Evolutionary conservation across 2,888 invertebrate genomes (phyloP).

Genomic region (Corythucha ciliata): DNA sequence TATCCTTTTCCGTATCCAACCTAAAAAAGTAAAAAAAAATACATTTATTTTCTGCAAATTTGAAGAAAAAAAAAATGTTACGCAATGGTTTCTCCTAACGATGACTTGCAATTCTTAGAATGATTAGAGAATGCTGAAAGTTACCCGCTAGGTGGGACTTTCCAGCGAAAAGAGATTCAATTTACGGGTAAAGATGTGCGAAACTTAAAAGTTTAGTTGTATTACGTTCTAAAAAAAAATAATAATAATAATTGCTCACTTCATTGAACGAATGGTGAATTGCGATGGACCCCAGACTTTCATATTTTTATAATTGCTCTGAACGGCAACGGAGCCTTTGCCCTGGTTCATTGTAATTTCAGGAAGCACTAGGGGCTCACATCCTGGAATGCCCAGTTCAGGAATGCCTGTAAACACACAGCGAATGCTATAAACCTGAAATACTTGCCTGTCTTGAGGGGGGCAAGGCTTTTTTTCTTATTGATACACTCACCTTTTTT

Average conservation of each 20-base stretch:
- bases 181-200: too few relatives aligned
- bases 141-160: too few relatives aligned
- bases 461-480: not conserved
- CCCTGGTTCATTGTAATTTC: conserved; percentile 59
- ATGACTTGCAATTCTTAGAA: too few relatives aligned
- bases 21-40: conserved; percentile 21
- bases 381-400: conserved; percentile 56
- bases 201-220: not conserved
- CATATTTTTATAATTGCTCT: conserved; percentile 56
- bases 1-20: conserved; percentile 25
- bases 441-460: not conserved
- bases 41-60: not conserved
- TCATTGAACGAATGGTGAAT: conserved; percentile 55
- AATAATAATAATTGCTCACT: conserved; percentile 46
- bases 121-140: too few relatives aligned
- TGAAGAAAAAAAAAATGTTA: too few relatives aligned
- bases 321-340: conserved; percentile 57
- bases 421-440: not conserved
- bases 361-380: conserved; percentile 61
- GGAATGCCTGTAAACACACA: conserved; percentile 46
- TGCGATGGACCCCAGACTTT: conserved; percentile 54
- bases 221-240: not conserved
- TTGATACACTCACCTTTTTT: conserved; percentile 41
- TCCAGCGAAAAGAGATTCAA: too few relatives aligned
- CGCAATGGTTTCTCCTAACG: too few relatives aligned